phyloP scores from a whole-genome alignment of 2,113 vertebrate species.

The Misgurnus anguillicaudatus region DNA sequence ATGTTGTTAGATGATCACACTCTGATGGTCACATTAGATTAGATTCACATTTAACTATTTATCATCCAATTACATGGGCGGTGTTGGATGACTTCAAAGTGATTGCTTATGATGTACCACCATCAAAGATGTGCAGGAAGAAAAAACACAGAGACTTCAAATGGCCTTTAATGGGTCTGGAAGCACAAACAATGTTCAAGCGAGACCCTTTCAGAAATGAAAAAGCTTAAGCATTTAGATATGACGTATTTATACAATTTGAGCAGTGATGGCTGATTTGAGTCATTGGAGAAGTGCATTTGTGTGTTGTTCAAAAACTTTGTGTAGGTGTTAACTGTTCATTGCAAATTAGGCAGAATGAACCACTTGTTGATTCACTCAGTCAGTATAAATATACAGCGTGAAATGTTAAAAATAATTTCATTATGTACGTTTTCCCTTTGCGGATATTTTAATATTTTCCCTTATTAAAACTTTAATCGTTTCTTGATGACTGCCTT shows the following conservation, averaged over 20 bases:
- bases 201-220: conserved; percentile 24
- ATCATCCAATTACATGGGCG: conserved; percentile 17
- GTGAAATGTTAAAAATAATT: neutral
- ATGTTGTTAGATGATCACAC: conserved; percentile 35
- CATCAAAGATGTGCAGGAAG: conserved; percentile 34
- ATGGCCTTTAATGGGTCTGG: conserved; percentile 61
- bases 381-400: neutral
- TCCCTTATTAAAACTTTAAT: neutral
- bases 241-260: neutral
- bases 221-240: neutral
- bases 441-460: neutral
- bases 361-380: neutral
- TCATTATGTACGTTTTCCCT: neutral
- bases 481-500: neutral
- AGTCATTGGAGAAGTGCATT: neutral
- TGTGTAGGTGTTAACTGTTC: neutral
- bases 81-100: conserved; percentile 5
- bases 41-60: conserved; percentile 37
- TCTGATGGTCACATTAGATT: conserved; percentile 40
- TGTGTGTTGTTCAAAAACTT: neutral
- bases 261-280: neutral
- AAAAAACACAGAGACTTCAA: conserved; percentile 43
- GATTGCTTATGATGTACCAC: neutral
- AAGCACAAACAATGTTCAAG: conserved; percentile 45
- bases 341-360: neutral